Conservation (phyloP, 2,113 vertebrate genomes). For the Zosterops pallidus region DNA sequence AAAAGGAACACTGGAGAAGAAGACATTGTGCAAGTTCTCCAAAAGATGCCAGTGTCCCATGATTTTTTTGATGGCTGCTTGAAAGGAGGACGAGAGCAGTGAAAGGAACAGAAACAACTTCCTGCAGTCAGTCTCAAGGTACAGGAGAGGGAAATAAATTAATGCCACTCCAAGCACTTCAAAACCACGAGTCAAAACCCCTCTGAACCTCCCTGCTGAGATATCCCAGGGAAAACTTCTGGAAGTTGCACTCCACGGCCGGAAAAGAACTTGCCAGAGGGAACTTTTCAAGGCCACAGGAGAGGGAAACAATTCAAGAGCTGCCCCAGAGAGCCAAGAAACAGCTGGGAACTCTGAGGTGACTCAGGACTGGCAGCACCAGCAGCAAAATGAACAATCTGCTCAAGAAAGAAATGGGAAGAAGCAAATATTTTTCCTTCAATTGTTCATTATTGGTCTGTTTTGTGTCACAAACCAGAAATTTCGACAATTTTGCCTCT, state of each 20-base stretch:
- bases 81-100: neutral
- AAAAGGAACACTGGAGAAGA: neutral
- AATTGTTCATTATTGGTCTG: neutral
- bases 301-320: neutral
- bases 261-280: neutral
- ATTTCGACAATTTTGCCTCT: neutral
- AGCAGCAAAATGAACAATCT: neutral
- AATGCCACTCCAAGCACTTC: neutral
- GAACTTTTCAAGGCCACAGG: neutral
- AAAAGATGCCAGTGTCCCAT: neutral
- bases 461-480: neutral
- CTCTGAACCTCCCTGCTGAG: neutral
- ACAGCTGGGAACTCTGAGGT: neutral
- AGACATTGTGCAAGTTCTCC: neutral
- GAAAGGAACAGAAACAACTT: neutral
- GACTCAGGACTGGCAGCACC: neutral
- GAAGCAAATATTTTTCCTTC: neutral
- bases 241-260: neutral
- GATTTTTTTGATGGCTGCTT: neutral
- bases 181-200: constrained; percentile 1
- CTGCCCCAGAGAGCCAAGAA: neutral
- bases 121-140: neutral
- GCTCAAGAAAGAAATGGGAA: neutral
- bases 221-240: neutral
- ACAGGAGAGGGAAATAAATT: neutral